Base-by-base conservation (phyloP, 2,113 vertebrate genomes). In the Camelus dromedarius region DNA sequence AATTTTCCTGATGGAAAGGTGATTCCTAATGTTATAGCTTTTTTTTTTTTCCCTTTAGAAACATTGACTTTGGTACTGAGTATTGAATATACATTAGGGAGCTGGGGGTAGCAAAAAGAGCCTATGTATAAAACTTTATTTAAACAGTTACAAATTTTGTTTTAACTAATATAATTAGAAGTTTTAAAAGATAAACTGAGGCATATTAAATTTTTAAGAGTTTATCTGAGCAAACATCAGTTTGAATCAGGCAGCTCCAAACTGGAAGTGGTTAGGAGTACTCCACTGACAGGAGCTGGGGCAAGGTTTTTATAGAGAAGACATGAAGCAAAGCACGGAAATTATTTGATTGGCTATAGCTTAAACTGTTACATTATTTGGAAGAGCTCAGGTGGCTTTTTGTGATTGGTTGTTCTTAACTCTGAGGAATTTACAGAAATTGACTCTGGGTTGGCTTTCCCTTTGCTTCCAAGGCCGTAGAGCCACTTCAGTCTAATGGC, bases 1-100 rank as follows among this genome's bases (percentile, higher is more conserved):
- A 52, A 0, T 88, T 87, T 92, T 95, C 11, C 5, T 91, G 50
- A 73, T 91, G 46, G 24, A 80, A 94, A 72, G 30, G 48, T 81
- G 52, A 52, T 88, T 92, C 72, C 82, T 90, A 35, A 72, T 38
- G 77, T 92, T 88, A 50, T 2, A 81, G 60, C 58, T 96, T 70
- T 58, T 50, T 42, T 50, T 75, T 91, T 72, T 30, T 62, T 50
- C 67, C 18, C 19, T 79, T 94, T 83, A 77, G 60, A 81, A 86
- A 66, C 42, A 90, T 95, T 85, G 54, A 24, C 69, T 72, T 85
- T 86, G 38, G 67, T 85, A 72, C 3, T 80, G n/a, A 75, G 30
- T 81, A 52, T 82, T 81, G 82, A 87, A 72, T 64, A 69, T 66
- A 54, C 5, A 5, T 85, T n/a, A 56, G 70, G 48, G 82, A 75